These are phyloP conservation scores for Zaprionus lineosus DNA, from an alignment of 2,888 invertebrate species.

Conservation along the genomic window DNA sequence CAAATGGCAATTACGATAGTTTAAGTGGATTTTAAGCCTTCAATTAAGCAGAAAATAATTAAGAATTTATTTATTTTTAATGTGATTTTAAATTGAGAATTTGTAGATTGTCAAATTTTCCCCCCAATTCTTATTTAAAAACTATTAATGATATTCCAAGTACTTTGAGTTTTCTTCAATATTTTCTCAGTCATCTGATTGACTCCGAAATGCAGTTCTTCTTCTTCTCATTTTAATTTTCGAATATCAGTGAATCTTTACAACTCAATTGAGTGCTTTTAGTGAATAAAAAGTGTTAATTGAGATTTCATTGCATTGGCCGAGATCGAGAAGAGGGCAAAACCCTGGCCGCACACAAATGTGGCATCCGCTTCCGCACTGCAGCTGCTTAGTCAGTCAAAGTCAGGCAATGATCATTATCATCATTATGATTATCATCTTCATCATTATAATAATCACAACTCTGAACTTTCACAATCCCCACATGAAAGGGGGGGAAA, in stretches of 20 bases:
- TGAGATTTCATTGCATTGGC: conserved; percentile 53
- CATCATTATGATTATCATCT: conserved; percentile 1
- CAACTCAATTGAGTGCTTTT: conserved; percentile 46
- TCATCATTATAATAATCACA: conserved; percentile 13
- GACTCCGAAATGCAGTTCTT: too few species aligned
- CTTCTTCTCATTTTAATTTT: too few species aligned
- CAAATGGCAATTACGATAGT: too few species aligned
- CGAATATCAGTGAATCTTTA: conserved; percentile 27
- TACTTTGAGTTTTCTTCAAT: too few species aligned
- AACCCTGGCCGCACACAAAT: conserved; percentile 17
- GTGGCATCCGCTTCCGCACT: conserved; percentile 18
- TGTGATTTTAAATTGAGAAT: too few species aligned
- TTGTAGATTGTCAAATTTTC: too few species aligned
- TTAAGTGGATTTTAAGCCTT: too few species aligned
- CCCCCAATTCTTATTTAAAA: too few species aligned
- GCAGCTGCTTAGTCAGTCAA: conserved; percentile 24
- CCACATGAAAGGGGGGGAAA: conserved; percentile 26
- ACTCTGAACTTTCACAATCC: conserved; percentile 37
- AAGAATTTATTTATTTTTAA: too few species aligned
- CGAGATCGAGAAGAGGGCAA: conserved; percentile 5
- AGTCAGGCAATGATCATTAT: conserved; percentile 11
- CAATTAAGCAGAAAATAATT: too few species aligned
- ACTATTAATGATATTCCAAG: too few species aligned
- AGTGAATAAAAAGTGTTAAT: conserved; percentile 46
- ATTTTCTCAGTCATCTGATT: too few species aligned